Base-by-base conservation (phyloP, 2,797 vertebrate species). In the Sebastes vulpes region DNA sequence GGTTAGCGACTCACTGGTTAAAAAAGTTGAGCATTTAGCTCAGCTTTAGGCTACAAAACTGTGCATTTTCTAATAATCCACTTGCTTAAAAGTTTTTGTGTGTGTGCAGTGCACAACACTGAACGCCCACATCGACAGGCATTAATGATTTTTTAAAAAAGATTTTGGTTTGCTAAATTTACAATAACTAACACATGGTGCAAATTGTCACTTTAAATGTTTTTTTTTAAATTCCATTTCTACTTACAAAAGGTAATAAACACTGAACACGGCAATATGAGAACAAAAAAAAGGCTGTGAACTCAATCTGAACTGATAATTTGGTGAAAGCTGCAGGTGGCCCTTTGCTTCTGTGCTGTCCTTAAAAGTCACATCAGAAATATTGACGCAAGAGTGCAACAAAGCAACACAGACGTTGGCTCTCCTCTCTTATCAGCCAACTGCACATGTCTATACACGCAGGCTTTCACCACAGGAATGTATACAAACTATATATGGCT, bases 371-470 rank as follows among this genome's bases (percentile, higher is more conserved):
- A 72, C 42, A 21, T 76, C 11, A 82, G 48, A 79, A 59, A 29
- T 42, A 59, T 38, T 69, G 60, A 69, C 7, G 18, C n/a, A 59
- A 70, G 32, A 38, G 52, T 71, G 57, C 58, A 81, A 85, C 66
- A 70, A 74, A 84, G 63, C 65, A 60, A 53, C 70, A 56, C 46
- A 81, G 77, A 80, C 16, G 46, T 77, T 83, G 75, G 38, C 64
- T 85, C 48, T 59, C 28, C 65, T 65, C 61, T 91, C 79, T 92
- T 88, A 92, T 93, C 90, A 89, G 71, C 54, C 31, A 0, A 5
- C 73, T 53, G 77, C 85, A 89, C 87, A 82, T 79, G 90, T 92
- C 77, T 16, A 21, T 26, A 79, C 91, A 77, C 2, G 88, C 71
- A 86, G 75, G 46, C 74, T 81, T 75, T 86, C 82, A 73, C 79